phyloP scores from a whole-genome alignment of 2,888 invertebrate genomes.

The Nudaria mundana region DNA sequence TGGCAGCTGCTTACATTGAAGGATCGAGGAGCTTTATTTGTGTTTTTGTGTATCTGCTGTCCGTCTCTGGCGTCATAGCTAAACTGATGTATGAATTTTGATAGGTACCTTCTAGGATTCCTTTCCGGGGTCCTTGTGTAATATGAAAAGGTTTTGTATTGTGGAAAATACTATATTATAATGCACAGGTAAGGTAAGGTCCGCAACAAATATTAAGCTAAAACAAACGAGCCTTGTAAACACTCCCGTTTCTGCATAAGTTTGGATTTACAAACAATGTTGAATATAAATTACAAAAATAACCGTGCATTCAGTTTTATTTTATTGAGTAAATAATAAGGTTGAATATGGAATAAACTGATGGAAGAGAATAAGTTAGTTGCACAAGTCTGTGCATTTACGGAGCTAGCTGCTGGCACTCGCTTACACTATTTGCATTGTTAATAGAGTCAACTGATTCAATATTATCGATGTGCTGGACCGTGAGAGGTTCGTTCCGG shows the following conservation, averaged over 20 bases:
- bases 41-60: no score
- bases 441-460: conserved; percentile 71
- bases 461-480: conserved; percentile 59
- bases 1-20: no score
- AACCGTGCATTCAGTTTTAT: conserved; percentile 15
- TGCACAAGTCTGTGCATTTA: conserved; percentile 55
- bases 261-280: conserved; percentile 68
- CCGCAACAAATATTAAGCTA: conserved; percentile 65
- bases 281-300: conserved; percentile 28
- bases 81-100: no score
- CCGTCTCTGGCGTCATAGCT: no score
- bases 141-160: no score
- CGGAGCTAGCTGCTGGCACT: conserved; percentile 56
- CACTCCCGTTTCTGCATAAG: conserved; percentile 66
- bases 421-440: conserved; percentile 67
- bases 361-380: conserved; percentile 19
- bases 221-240: conserved; percentile 68
- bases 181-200: no score
- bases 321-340: conserved; percentile 13
- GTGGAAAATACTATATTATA: no score
- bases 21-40: no score
- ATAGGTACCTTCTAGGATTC: no score
- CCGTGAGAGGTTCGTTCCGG: conserved; percentile 37
- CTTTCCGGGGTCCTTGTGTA: no score
- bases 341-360: conserved; percentile 15